Evolutionary conservation across 2,113 vertebrate genomes (phyloP).

Genomic region (Petaurus breviceps): DNA sequence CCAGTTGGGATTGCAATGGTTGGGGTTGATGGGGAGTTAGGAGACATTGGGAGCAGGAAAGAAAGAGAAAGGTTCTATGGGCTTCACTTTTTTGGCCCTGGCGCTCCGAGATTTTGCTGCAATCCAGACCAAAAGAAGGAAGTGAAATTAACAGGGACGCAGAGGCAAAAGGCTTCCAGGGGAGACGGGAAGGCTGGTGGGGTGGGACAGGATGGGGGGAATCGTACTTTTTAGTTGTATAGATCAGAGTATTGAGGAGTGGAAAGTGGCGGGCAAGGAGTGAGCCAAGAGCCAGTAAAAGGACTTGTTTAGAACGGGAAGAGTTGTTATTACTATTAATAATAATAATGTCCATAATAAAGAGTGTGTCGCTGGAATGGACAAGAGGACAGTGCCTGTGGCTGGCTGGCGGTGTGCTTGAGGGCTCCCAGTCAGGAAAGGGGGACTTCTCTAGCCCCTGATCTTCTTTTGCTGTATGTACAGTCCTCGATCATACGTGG

Average conservation of each 20-base stretch:
- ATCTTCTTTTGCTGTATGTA: conserved; percentile 64
- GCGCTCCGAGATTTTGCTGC: conserved; percentile 69
- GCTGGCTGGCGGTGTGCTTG: not conserved
- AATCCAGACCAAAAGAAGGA: conserved; percentile 61
- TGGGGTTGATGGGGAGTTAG: conserved; percentile 46
- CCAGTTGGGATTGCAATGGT: conserved; percentile 63
- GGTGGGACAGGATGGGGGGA: conserved; percentile 52
- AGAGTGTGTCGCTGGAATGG: conserved; percentile 6
- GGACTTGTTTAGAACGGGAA: not conserved
- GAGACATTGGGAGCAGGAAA: not conserved
- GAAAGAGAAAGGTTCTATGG: conserved; percentile 35
- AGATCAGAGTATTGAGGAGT: not conserved
- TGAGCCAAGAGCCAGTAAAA: not conserved
- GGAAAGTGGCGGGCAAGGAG: not conserved
- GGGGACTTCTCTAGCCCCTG: conserved; percentile 45
- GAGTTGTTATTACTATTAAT: not conserved
- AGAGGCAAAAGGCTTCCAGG: not conserved
- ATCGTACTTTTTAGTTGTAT: conserved; percentile 45
- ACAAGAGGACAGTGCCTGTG: conserved; percentile 34
- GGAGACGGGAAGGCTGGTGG: conserved; percentile 47
- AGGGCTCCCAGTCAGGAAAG: conserved; percentile 39
- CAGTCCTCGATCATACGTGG: conserved; percentile 62
- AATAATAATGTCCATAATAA: not conserved
- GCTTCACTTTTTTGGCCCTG: conserved; percentile 70
- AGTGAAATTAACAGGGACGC: conserved; percentile 39